Conservation (phyloP, 2,888 invertebrate genomes). For the Melipona beecheii region DNA sequence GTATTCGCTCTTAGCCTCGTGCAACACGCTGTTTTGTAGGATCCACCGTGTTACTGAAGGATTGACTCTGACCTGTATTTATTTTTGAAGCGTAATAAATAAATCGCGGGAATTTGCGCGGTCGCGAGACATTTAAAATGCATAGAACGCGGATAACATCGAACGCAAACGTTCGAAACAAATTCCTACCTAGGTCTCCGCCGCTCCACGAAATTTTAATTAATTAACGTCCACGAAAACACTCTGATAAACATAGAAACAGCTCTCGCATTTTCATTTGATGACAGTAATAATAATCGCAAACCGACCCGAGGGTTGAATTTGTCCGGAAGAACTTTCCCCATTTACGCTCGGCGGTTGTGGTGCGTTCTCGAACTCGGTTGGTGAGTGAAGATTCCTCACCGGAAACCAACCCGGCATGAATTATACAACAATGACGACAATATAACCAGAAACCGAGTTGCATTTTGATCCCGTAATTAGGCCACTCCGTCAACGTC, state of each 20-base stretch:
- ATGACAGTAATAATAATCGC: neutral
- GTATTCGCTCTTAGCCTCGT: too few relatives aligned
- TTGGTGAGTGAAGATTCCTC: neutral
- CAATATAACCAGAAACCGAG: neutral
- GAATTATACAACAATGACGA: neutral
- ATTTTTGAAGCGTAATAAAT: neutral
- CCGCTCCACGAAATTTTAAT: too few relatives aligned
- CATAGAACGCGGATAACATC: too few relatives aligned
- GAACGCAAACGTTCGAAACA: too few relatives aligned
- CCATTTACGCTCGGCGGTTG: neutral
- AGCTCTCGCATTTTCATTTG: neutral
- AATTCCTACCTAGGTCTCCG: too few relatives aligned
- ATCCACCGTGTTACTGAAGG: too few relatives aligned
- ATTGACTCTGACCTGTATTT: neutral
- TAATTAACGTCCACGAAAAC: too few relatives aligned
- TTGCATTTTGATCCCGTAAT: conserved; percentile 35
- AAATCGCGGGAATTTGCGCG: too few relatives aligned
- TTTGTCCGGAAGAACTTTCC: neutral
- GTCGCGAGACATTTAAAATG: too few relatives aligned
- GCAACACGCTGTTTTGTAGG: too few relatives aligned
- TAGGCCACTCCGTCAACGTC: conserved; percentile 34
- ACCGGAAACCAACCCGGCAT: too few relatives aligned
- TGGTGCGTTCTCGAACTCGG: neutral
- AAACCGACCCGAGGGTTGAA: neutral
- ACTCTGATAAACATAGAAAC: neutral